Evolutionary conservation across 2,797 vertebrate species (phyloP).

Genomic region (Sorex maritimensis): DNA sequence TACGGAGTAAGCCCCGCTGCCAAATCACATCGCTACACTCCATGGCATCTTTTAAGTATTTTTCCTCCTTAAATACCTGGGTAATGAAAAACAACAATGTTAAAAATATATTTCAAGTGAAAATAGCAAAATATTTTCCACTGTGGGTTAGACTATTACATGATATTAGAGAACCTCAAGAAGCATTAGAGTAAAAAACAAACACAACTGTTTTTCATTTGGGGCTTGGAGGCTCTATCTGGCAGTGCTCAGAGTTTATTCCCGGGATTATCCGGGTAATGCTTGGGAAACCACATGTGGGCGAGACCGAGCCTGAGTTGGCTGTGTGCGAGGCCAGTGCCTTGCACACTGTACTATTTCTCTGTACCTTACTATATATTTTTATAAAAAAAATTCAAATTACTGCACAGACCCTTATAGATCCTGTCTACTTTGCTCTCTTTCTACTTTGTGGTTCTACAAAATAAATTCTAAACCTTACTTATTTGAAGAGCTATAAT

Average conservation of each 20-base stretch:
- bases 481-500: background rate
- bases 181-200: background rate
- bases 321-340: too few species aligned
- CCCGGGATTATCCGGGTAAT: too few species aligned
- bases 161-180: background rate
- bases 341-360: too few species aligned
- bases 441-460: background rate
- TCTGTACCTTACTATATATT: too few species aligned
- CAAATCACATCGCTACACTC: conserved; percentile 98
- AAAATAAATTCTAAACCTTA: background rate
- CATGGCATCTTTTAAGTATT: conserved; percentile 96
- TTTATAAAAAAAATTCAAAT: conserved; percentile 2
- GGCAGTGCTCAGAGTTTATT: too few species aligned
- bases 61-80: conserved; percentile 98
- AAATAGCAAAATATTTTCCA: background rate
- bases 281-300: too few species aligned
- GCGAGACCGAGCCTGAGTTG: too few species aligned
- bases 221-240: too few species aligned
- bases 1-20: conserved; percentile 97
- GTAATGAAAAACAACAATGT: conserved; percentile 19
- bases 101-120: background rate
- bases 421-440: rapidly evolving
- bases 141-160: background rate
- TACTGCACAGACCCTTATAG: background rate
- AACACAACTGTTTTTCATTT: background rate